Conservation (phyloP, 2,888 invertebrate species). For the Microlaimidae sp. region DNA sequence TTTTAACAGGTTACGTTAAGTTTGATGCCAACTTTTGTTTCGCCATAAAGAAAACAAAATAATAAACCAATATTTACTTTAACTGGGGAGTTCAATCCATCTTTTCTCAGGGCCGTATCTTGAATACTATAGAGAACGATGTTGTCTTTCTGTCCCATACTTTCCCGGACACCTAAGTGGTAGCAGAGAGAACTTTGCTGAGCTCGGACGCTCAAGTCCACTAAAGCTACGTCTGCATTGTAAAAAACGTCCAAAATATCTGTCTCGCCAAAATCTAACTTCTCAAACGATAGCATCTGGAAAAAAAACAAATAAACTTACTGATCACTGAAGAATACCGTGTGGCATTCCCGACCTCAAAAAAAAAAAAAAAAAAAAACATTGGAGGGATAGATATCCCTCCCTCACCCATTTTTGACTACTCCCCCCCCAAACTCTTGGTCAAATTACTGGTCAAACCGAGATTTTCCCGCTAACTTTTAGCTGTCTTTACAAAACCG, state of each 20-base stretch:
- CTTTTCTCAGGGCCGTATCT: not conserved
- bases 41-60: too few relatives aligned
- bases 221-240: slow-evolving; percentile 90
- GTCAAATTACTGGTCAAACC: too few relatives aligned
- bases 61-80: not conserved
- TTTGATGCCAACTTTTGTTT: too few relatives aligned
- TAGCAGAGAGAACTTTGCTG: slow-evolving; percentile 88
- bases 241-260: slow-evolving; percentile 86
- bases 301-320: slow-evolving; percentile 3
- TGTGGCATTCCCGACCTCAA: too few relatives aligned
- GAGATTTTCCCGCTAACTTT: too few relatives aligned
- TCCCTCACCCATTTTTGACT: too few relatives aligned
- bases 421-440: too few relatives aligned
- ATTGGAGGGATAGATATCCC: too few relatives aligned
- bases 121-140: not conserved
- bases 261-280: slow-evolving; percentile 89
- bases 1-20: too few relatives aligned
- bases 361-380: too few relatives aligned
- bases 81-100: not conserved
- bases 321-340: slow-evolving; percentile 7
- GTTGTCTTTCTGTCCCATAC: slow-evolving; percentile 38
- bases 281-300: slow-evolving; percentile 60
- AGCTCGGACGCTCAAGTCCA: slow-evolving; percentile 68
- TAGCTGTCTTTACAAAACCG: too few relatives aligned
- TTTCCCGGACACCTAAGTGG: slow-evolving; percentile 89